These are phyloP conservation scores for Limnephilus auricula DNA, from an alignment of 2,888 invertebrate species.

Conservation along the genomic window DNA sequence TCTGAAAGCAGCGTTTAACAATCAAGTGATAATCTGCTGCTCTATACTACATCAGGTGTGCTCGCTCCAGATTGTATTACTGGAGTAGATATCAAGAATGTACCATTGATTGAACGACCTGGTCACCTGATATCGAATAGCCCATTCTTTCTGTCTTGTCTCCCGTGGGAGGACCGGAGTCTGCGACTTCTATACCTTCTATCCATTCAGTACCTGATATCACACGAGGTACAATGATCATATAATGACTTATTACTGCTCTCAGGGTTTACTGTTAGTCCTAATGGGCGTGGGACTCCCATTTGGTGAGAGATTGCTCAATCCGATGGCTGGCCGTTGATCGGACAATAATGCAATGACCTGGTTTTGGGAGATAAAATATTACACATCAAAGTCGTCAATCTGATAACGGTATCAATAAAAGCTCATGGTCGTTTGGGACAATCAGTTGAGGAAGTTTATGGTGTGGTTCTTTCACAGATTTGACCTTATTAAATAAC, in stretches of 20 bases:
- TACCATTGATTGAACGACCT: neutral
- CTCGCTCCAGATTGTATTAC: neutral
- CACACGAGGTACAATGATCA: neutral
- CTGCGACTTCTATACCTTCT: neutral
- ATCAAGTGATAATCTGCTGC: neutral
- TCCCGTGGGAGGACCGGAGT: neutral
- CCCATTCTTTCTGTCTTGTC: neutral
- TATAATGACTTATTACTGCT: neutral
- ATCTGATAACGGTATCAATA: neutral
- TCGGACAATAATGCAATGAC: neutral
- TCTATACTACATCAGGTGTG: neutral
- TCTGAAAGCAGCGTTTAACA: too few relatives aligned
- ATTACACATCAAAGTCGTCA: neutral
- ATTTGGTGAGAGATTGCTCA: conserved; percentile 27
- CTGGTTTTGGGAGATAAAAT: conserved; percentile 14
- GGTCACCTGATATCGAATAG: neutral
- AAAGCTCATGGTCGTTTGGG: neutral
- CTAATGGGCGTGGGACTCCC: conserved; percentile 22
- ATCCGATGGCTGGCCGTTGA: neutral
- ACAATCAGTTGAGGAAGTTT: neutral
- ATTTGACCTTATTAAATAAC: neutral
- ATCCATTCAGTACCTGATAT: conserved; percentile 12
- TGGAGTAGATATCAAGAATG: neutral
- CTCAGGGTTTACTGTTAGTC: conserved; percentile 26
- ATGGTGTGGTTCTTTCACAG: neutral